These are phyloP conservation scores for Pogona vitticeps DNA, from an alignment of 2,113 vertebrate genomes.

Conservation along the genomic window DNA sequence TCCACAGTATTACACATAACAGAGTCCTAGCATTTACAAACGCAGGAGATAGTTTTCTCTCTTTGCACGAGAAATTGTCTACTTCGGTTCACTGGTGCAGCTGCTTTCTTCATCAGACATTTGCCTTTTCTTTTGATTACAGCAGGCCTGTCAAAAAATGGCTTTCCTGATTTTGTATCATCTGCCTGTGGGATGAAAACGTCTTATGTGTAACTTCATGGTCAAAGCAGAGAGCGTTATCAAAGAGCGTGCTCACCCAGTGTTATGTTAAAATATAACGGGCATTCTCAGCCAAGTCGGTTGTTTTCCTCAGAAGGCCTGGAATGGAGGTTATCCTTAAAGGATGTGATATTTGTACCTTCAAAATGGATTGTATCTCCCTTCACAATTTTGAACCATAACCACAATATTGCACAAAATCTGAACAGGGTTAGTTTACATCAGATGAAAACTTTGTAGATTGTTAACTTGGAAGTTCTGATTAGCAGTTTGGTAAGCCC, in stretches of 20 bases:
- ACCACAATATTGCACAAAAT: conserved; percentile 17
- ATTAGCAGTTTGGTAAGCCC: neutral
- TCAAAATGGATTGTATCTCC: neutral
- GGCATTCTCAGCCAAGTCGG: neutral
- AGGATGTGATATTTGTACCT: neutral
- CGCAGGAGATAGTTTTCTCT: conserved; percentile 62
- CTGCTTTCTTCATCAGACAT: conserved; percentile 43
- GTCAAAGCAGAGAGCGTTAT: accelerated
- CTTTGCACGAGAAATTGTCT: conserved; percentile 53
- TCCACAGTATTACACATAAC: neutral
- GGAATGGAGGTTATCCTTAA: conserved; percentile 20
- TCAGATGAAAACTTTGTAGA: neutral
- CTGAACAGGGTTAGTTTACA: neutral
- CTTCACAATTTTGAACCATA: neutral
- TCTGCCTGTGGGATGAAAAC: conserved; percentile 21
- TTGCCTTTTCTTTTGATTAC: neutral
- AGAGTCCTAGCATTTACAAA: conserved; percentile 60
- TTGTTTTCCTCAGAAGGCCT: neutral
- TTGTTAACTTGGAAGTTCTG: neutral
- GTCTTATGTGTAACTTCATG: neutral
- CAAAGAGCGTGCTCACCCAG: neutral
- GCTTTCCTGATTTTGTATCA: conserved; percentile 45
- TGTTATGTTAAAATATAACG: neutral
- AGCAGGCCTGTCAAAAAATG: neutral
- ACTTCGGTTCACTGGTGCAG: conserved; percentile 38